Conservation (phyloP, 2,113 vertebrate species). For the Lepus europaeus region DNA sequence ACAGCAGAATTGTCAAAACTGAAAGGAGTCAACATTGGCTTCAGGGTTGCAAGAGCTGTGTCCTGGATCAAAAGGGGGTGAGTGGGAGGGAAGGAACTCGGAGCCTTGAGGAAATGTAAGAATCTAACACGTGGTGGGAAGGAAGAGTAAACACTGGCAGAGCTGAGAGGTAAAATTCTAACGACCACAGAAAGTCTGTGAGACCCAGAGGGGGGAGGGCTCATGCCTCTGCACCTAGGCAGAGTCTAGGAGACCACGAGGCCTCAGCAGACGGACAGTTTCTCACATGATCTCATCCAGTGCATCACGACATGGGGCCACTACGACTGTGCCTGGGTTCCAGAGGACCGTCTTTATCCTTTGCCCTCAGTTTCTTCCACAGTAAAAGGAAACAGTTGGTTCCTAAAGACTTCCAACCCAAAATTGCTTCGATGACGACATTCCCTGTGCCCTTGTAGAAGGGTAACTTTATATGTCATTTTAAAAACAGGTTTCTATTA, state of each 20-base stretch:
- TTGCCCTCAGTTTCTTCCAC: not conserved
- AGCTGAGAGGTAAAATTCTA: not conserved
- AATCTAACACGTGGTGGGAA: not conserved
- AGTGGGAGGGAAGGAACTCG: not conserved
- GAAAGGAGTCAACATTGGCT: not conserved
- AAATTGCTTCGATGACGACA: not conserved
- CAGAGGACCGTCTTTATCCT: not conserved
- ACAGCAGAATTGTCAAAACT: not conserved
- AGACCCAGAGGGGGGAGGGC: too few relatives aligned
- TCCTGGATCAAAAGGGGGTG: not conserved
- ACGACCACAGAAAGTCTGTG: not conserved
- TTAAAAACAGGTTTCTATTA: not conserved
- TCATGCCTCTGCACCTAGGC: accelerated
- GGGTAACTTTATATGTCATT: not conserved
- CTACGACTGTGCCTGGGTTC: not conserved
- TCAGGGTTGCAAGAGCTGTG: not conserved
- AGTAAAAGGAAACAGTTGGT: not conserved
- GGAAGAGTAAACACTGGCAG: not conserved
- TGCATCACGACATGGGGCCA: accelerated
- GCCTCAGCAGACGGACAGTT: not conserved
- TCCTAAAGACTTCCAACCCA: not conserved
- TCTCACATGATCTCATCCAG: not conserved
- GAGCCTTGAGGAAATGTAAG: not conserved
- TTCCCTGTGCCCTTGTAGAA: not conserved
- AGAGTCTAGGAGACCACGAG: not conserved